Evolutionary conservation across 1,140 invertebrate genomes (phyloP).

Genomic region (Scaptomyza hsui): DNA sequence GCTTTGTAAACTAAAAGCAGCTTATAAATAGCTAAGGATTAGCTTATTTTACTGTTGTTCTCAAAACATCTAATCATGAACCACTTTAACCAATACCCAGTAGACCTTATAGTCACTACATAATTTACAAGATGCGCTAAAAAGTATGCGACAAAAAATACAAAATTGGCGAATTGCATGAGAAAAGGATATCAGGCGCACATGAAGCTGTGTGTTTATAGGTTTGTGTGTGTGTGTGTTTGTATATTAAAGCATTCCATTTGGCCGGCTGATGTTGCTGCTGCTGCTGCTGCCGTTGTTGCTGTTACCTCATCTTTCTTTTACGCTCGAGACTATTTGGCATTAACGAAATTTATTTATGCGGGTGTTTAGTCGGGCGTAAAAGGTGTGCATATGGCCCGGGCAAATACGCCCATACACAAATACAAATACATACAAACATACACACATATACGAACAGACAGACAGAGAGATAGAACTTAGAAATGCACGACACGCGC

Average conservation of each 20-base stretch:
- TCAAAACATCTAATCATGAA: too few relatives aligned
- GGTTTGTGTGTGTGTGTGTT: constrained; percentile 19
- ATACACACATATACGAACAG: not conserved
- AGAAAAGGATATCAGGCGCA: constrained; percentile 25
- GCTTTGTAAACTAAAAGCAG: not conserved
- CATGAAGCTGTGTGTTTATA: not conserved
- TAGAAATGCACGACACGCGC: constrained; percentile 69
- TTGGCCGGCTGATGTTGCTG: constrained; percentile 42
- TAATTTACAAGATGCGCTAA: not conserved
- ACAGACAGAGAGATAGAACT: constrained; percentile 31
- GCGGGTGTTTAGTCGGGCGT: constrained; percentile 81
- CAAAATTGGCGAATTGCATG: constrained; percentile 10
- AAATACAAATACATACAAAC: constrained; percentile 9
- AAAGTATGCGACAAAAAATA: constrained; percentile 24
- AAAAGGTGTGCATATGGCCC: constrained; percentile 79
- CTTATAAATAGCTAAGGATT: not conserved
- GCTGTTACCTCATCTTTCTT: constrained; percentile 79
- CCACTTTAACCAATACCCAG: too few relatives aligned
- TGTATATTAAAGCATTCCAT: constrained; percentile 52
- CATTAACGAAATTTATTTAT: constrained; percentile 83
- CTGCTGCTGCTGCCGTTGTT: constrained; percentile 49
- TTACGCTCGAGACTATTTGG: constrained; percentile 80
- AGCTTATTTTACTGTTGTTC: too few relatives aligned
- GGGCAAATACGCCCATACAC: constrained; percentile 32
- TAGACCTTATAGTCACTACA: too few relatives aligned